A percentile compares a stretch with the other conserved stretches of the same genome.
These are phyloP conservation scores for Cossypha polioptera DNA, from an alignment of 2,797 vertebrate genomes.

Conservation along the genomic window DNA sequence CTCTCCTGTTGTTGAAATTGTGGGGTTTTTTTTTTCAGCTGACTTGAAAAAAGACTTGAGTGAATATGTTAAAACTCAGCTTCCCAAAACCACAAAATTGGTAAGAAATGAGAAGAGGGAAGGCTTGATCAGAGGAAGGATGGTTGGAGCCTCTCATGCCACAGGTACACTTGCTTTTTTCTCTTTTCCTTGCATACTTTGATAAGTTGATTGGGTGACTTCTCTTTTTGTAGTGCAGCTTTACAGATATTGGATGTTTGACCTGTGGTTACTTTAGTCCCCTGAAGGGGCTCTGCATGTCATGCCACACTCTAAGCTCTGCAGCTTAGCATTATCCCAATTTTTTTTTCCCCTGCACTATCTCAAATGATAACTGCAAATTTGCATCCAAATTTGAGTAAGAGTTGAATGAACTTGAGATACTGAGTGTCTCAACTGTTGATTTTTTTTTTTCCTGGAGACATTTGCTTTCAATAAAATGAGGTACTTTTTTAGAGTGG, in stretches of 20 bases:
- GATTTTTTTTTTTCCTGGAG: not conserved
- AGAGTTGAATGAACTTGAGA: not conserved
- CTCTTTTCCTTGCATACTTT: not conserved
- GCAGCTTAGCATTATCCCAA: not conserved
- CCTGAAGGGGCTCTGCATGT: not conserved
- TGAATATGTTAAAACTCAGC: constrained; percentile 78
- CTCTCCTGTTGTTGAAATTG: not conserved
- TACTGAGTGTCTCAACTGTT: not conserved
- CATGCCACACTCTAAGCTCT: not conserved
- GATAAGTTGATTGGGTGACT: not conserved
- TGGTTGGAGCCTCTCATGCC: constrained; percentile 92
- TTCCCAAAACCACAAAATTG: constrained; percentile 84
- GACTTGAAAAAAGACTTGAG: constrained; percentile 89
- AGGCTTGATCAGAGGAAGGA: constrained; percentile 92
- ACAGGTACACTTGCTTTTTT: constrained; percentile 76
- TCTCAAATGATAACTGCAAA: not conserved
- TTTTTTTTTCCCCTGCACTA: not conserved
- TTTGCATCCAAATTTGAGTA: not conserved
- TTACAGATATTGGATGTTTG: not conserved
- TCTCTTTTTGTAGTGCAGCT: not conserved
- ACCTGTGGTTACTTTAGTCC: not conserved
- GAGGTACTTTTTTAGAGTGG: not conserved
- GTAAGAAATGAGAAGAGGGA: constrained; percentile 89
- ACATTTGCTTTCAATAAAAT: not conserved
- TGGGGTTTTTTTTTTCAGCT: constrained; percentile 74